phyloP scores from a whole-genome alignment of 2,797 vertebrate species.

The Micromesistius poutassou region DNA sequence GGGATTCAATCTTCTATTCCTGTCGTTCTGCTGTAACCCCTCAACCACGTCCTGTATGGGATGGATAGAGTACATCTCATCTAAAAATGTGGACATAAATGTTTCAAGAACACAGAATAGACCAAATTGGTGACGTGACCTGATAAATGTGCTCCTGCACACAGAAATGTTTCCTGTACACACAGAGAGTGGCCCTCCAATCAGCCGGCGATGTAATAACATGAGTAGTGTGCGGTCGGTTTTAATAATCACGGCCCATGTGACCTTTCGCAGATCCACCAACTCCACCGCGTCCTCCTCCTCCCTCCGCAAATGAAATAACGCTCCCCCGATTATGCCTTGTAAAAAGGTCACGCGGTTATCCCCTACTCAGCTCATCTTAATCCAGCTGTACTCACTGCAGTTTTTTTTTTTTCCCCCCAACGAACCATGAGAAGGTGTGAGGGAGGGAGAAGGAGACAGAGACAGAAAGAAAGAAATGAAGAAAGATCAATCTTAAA shows the following conservation, averaged over 20 bases:
- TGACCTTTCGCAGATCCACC: constrained; percentile 49
- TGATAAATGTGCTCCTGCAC: too few relatives aligned
- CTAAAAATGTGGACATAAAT: too few relatives aligned
- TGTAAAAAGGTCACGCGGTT: constrained; percentile 51
- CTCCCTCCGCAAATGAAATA: neutral
- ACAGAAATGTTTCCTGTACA: too few relatives aligned
- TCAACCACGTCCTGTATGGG: neutral
- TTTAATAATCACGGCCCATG: constrained; percentile 9
- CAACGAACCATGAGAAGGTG: neutral
- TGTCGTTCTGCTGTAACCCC: too few relatives aligned
- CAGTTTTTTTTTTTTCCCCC: neutral
- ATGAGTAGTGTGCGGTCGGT: constrained; percentile 35
- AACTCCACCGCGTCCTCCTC: constrained; percentile 27
- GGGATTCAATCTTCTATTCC: too few relatives aligned
- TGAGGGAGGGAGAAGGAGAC: neutral
- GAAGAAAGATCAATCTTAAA: neutral
- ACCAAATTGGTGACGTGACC: too few relatives aligned
- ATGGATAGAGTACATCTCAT: neutral
- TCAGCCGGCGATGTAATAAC: constrained; percentile 28
- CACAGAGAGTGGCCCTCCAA: constrained; percentile 20
- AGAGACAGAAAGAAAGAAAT: neutral
- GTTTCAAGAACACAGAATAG: too few relatives aligned
- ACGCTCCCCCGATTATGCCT: constrained; percentile 20
- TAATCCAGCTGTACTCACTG: constrained; percentile 33
- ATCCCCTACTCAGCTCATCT: constrained; percentile 24